Percentiles rank a stretch among this genome's conserved stretches.
phyloP scores from a whole-genome alignment of 1,140 invertebrate species.

The Dendroctonus valens region DNA sequence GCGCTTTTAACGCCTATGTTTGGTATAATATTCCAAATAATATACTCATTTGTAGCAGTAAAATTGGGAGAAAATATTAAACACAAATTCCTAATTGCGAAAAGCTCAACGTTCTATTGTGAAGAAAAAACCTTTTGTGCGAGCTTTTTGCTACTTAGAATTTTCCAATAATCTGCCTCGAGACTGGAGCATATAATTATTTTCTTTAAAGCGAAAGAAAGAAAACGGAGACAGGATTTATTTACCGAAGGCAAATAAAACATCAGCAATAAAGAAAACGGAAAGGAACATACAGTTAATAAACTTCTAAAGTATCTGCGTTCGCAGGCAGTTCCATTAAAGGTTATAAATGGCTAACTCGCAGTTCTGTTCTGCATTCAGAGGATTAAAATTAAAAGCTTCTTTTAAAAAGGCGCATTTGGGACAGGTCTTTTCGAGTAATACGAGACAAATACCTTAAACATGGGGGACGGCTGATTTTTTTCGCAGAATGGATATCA shows the following conservation, averaged over 20 bases:
- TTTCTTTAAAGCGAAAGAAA: slow-evolving; percentile 20
- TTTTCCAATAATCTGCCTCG: slow-evolving; percentile 9
- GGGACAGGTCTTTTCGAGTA: slow-evolving; percentile 28
- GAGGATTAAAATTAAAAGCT: slow-evolving; percentile 37
- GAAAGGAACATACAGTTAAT: slow-evolving; percentile 27
- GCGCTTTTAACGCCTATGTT: no score
- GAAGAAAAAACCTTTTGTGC: not conserved
- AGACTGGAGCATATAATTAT: slow-evolving; percentile 15
- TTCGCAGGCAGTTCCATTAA: slow-evolving; percentile 35
- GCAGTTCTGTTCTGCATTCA: slow-evolving; percentile 33
- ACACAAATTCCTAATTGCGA: no score
- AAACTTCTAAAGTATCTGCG: slow-evolving; percentile 18
- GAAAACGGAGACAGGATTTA: slow-evolving; percentile 25
- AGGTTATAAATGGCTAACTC: slow-evolving; percentile 40
- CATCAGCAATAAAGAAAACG: slow-evolving; percentile 22
- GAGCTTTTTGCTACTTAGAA: slow-evolving; percentile 1
- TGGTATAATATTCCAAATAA: no score
- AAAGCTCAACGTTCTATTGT: no score
- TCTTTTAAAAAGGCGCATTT: slow-evolving; percentile 33
- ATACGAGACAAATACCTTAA: slow-evolving; percentile 32
- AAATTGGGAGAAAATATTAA: no score
- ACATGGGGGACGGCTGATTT: slow-evolving; percentile 7
- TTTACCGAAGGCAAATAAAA: slow-evolving; percentile 24
- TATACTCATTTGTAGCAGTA: no score
- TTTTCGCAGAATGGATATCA: slow-evolving; percentile 22